phyloP scores from a whole-genome alignment of 2,797 vertebrate genomes.

The Cyclopterus lumpus region DNA sequence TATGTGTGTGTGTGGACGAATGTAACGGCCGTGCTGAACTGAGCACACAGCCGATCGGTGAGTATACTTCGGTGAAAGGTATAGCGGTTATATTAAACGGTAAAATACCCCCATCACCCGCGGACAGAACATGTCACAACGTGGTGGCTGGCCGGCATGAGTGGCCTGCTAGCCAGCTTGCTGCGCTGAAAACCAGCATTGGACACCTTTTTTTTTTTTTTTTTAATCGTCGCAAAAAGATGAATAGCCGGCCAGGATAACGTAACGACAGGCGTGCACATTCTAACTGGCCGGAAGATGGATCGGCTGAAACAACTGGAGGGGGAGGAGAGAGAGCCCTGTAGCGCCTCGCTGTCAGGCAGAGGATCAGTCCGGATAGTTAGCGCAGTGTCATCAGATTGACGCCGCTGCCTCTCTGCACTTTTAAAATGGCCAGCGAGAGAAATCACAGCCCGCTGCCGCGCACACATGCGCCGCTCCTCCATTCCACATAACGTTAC shows the following conservation, averaged over 20 bases:
- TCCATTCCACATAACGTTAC: slow-evolving; percentile 64
- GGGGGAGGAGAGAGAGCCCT: neutral
- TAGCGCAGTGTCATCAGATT: slow-evolving; percentile 74
- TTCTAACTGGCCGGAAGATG: neutral
- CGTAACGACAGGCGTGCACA: slow-evolving; percentile 29
- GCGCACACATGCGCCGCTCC: slow-evolving; percentile 43
- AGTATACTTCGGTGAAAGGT: no score
- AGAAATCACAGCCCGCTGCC: slow-evolving; percentile 60
- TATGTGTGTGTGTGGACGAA: no score
- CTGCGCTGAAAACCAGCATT: neutral
- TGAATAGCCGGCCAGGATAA: neutral
- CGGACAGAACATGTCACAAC: neutral
- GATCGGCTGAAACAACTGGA: slow-evolving; percentile 9
- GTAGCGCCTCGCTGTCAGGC: neutral
- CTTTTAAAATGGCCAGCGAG: slow-evolving; percentile 81
- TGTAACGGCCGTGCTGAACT: no score
- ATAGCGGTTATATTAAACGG: no score
- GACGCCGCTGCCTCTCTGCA: slow-evolving; percentile 33
- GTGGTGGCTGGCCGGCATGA: slow-evolving; percentile 36
- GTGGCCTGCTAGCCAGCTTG: slow-evolving; percentile 32
- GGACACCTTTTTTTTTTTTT: neutral
- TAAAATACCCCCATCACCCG: neutral
- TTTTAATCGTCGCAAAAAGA: no score
- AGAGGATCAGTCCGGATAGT: slow-evolving; percentile 33
- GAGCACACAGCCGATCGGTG: no score